These are phyloP conservation scores for Spodoptera littoralis DNA, from an alignment of 2,888 invertebrate genomes.

Conservation along the genomic window DNA sequence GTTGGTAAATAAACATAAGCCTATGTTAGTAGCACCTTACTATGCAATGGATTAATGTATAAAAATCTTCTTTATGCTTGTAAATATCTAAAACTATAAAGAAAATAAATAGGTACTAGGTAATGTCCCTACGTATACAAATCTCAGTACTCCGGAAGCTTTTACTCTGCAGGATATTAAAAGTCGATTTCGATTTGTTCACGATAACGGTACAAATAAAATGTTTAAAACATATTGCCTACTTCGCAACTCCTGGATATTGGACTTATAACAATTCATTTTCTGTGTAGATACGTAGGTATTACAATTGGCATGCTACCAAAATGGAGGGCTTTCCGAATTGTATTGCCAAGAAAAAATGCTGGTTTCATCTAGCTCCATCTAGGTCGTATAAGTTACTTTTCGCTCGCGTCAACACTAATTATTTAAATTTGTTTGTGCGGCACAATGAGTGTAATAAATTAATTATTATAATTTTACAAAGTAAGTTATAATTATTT, in stretches of 20 bases:
- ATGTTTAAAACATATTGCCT: constrained; percentile 50
- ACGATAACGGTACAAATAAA: constrained; percentile 34
- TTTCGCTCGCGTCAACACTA: constrained; percentile 38
- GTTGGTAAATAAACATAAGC: too few species aligned
- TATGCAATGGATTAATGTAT: too few species aligned
- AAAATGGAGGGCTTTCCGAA: constrained; percentile 65
- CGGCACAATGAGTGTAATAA: background rate
- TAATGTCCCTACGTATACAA: too few species aligned
- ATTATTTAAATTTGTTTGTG: constrained; percentile 31
- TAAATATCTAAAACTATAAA: too few species aligned
- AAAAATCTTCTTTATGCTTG: too few species aligned
- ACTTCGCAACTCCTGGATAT: constrained; percentile 46
- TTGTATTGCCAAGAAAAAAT: constrained; percentile 75
- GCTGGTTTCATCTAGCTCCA: constrained; percentile 64
- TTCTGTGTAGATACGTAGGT: constrained; percentile 70
- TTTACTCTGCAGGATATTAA: constrained; percentile 9
- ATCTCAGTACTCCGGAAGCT: background rate
- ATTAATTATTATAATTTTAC: background rate
- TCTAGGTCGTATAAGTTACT: constrained; percentile 52
- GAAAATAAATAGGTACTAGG: too few species aligned
- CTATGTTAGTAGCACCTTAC: too few species aligned
- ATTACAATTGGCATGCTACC: constrained; percentile 74
- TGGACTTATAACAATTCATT: constrained; percentile 69
- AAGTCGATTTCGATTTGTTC: background rate
- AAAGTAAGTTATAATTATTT: too few species aligned